Evolutionary conservation across 1,140 invertebrate genomes (phyloP).

Genomic region (Diuraphis noxia): DNA sequence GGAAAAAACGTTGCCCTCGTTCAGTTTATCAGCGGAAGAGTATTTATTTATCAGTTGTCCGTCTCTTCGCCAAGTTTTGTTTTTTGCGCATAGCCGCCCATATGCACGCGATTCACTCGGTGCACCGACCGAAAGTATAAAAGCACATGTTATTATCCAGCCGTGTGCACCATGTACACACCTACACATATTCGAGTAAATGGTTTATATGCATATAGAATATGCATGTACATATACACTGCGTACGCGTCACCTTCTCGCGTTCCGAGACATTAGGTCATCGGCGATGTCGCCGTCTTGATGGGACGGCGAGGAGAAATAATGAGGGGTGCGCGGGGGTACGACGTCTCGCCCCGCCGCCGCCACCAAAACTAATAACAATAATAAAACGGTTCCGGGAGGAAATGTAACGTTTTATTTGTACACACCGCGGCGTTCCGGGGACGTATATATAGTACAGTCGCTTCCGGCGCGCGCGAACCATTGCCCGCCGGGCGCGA

Average conservation of each 20-base stretch:
- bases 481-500: neutral
- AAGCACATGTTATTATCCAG: too few species aligned
- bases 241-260: neutral
- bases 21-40: neutral
- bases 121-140: neutral
- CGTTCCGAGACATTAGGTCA: neutral
- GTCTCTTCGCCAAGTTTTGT: too few species aligned
- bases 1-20: neutral
- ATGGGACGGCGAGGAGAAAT: too few species aligned
- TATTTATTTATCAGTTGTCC: too few species aligned
- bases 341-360: neutral
- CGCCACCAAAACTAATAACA: slow-evolving; percentile 27
- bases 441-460: neutral
- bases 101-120: neutral
- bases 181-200: neutral
- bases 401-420: slow-evolving; percentile 44
- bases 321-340: neutral
- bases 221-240: neutral
- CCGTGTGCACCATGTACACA: too few species aligned
- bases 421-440: neutral
- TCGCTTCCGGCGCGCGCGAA: neutral
- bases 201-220: neutral
- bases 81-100: neutral
- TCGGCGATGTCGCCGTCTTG: neutral
- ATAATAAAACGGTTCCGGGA: slow-evolving; percentile 37